These are phyloP conservation scores for Odontothrips loti DNA, from an alignment of 2,888 invertebrate species.

Conservation along the genomic window DNA sequence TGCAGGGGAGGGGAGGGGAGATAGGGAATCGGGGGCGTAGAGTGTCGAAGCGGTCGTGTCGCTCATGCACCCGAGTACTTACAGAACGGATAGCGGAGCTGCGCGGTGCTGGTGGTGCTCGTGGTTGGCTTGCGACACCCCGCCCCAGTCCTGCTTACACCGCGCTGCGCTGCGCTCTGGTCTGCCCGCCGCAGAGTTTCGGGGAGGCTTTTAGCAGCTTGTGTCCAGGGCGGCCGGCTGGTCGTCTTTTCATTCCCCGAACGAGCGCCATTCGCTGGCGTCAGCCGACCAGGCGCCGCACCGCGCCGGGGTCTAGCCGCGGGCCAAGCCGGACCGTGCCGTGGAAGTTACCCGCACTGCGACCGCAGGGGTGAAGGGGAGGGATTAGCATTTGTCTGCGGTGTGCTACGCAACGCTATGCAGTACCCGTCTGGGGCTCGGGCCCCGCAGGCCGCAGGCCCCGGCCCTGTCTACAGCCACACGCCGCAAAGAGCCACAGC, in stretches of 20 bases:
- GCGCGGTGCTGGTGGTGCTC: not conserved
- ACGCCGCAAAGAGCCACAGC: not conserved
- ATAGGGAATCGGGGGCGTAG: not conserved
- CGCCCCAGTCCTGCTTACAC: too few relatives aligned
- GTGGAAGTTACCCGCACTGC: not conserved
- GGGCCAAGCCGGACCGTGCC: not conserved
- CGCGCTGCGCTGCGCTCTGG: too few relatives aligned
- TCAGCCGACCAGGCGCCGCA: not conserved
- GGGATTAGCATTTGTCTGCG: not conserved
- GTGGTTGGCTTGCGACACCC: too few relatives aligned
- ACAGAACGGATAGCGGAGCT: not conserved
- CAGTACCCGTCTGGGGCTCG: too few relatives aligned
- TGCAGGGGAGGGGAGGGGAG: too few relatives aligned
- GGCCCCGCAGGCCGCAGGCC: too few relatives aligned
- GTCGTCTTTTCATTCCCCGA: not conserved
- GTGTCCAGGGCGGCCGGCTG: too few relatives aligned
- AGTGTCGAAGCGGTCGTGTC: not conserved
- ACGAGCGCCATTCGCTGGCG: too few relatives aligned
- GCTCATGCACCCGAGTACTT: not conserved
- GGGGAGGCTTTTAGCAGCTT: too few relatives aligned
- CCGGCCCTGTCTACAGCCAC: constrained; percentile 2
- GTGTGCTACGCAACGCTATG: not conserved
- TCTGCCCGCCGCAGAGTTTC: too few relatives aligned
- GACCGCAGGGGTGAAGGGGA: not conserved
- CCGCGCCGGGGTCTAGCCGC: not conserved